Conservation (phyloP, 1,140 invertebrate genomes). For the Hetaerina americana region DNA sequence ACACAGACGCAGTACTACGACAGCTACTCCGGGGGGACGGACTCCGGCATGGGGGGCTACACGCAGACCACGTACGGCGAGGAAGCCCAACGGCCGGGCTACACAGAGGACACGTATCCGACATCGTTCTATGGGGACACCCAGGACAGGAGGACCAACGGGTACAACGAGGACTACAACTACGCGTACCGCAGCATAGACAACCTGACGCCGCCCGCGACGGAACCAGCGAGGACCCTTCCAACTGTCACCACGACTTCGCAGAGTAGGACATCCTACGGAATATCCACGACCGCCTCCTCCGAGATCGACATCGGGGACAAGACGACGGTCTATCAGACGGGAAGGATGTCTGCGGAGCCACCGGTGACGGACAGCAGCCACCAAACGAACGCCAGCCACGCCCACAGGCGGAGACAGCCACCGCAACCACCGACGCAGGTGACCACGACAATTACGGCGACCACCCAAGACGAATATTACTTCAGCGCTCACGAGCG, state of each 20-base stretch:
- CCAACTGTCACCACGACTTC: neutral
- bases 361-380: slow-evolving; percentile 8
- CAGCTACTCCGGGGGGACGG: slow-evolving; percentile 20
- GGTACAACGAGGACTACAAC: slow-evolving; percentile 55
- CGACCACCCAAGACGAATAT: neutral
- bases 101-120: neutral
- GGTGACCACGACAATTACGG: slow-evolving; percentile 14
- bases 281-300: neutral
- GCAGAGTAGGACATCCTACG: neutral
- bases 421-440: slow-evolving; percentile 3
- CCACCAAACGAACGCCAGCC: slow-evolving; percentile 2
- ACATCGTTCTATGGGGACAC: slow-evolving; percentile 2
- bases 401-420: slow-evolving; percentile 11
- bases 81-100: slow-evolving; percentile 19
- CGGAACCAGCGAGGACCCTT: neutral
- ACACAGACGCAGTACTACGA: slow-evolving; percentile 6
- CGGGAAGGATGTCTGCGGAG: neutral
- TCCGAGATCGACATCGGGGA: neutral
- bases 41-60: slow-evolving; percentile 20
- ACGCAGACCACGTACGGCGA: slow-evolving; percentile 21
- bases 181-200: slow-evolving; percentile 51
- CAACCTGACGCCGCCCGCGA: slow-evolving; percentile 33
- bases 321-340: neutral
- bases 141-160: slow-evolving; percentile 1
- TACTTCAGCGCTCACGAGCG: neutral